Base-by-base conservation (phyloP, 2,888 invertebrate species). In the Hirtodrosophila histrioides region DNA sequence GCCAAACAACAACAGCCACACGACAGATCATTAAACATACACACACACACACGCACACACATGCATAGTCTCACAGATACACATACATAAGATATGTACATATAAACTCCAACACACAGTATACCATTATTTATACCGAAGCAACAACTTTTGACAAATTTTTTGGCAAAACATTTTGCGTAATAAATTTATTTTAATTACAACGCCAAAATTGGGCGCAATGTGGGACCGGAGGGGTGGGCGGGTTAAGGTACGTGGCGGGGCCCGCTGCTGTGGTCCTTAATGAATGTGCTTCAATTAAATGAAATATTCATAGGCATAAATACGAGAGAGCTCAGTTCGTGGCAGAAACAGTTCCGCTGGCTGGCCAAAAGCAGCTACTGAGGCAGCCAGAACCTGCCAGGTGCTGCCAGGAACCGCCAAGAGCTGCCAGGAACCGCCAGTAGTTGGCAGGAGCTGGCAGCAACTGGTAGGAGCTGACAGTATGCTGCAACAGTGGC, bases 171-270 rank as follows among this genome's bases (percentile, higher is more conserved):
- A 86, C 81, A 86, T 84, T 86, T 83, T 83, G 74, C 78, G 83
- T 86, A 86, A 83, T 83, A 86, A 83, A 83, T 83, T 83, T 83
- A 83, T 83, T 83, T 83, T 83, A 83, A 83, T 83, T 83, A 83
- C 83, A 83, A 76, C 76, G 76, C 84, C 86, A 67, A 82, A 80
- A 78, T 65, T 61, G 68, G 63, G 45, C 39, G 54, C 51, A 39
- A 10, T 48, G 46, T 27, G 43, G 27, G 11, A 11, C 36, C 23
- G 7, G 36, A 9, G 9, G 23, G 24, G 40, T 44, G 49, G 44
- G 53, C 43, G 48, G 44, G 58, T 31, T 17, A 17, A 2, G 17
- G 31, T 8, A 51, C 10, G 48, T n/a, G 39, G 10, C 10, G 24
- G n/a, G 23, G 40, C 48, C 35, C 27, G 49, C 48, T 57, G 55